Evolutionary conservation across 2,888 invertebrate species (phyloP).

Genomic region (Lithodes maja): DNA sequence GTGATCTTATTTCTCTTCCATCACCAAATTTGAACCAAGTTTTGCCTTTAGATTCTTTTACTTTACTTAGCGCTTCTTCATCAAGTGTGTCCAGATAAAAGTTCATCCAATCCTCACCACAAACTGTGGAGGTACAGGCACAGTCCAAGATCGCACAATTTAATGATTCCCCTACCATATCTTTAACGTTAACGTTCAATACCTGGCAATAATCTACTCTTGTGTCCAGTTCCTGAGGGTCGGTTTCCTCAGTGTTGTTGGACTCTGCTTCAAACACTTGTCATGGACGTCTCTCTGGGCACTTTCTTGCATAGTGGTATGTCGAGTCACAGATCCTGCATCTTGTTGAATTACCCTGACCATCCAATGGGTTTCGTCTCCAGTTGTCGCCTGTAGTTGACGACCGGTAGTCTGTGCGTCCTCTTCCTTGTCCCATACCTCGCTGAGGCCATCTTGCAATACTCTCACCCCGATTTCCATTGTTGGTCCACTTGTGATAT

Average conservation of each 20-base stretch:
- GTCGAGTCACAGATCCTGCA: not conserved
- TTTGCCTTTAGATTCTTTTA: not conserved
- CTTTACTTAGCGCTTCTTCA: too few species aligned
- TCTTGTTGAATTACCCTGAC: too few species aligned
- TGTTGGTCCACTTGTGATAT: not conserved
- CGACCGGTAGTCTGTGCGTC: not conserved
- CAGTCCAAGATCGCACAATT: slow-evolving; percentile 1
- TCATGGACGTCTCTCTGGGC: not conserved
- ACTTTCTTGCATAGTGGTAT: not conserved
- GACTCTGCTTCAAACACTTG: not conserved
- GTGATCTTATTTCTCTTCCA: not conserved
- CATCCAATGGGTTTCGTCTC: not conserved
- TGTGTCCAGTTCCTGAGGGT: not conserved
- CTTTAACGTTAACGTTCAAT: not conserved
- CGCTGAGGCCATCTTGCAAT: not conserved
- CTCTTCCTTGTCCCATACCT: not conserved
- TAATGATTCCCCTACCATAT: not conserved
- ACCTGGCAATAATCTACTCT: not conserved
- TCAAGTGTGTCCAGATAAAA: not conserved
- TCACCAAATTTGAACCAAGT: slow-evolving; percentile 11
- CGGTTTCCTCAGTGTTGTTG: not conserved
- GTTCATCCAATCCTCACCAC: not conserved
- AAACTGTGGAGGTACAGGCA: slow-evolving; percentile 7
- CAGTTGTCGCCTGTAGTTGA: not conserved
- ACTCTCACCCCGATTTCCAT: not conserved